Conservation (phyloP, 2,113 vertebrate species). For the Vireo altiloquus region DNA sequence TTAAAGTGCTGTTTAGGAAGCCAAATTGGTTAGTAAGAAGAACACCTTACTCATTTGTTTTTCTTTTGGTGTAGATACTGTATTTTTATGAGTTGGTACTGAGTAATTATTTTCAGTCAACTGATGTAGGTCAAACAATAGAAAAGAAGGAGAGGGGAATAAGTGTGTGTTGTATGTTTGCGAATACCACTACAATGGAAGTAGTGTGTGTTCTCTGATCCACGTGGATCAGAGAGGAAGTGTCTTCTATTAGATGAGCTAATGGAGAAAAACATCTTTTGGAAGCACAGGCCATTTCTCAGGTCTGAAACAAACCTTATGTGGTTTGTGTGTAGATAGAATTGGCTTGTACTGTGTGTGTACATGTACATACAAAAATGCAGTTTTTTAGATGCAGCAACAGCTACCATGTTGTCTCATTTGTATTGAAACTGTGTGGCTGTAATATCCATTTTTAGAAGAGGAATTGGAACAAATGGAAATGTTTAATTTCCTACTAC, state of each 20-base stretch:
- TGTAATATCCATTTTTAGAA: not conserved
- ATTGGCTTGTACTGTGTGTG: accelerated
- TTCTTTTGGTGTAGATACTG: not conserved
- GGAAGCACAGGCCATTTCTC: not conserved
- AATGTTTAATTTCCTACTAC: not conserved
- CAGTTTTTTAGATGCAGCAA: not conserved
- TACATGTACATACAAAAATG: accelerated
- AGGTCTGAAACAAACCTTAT: not conserved
- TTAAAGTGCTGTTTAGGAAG: not conserved
- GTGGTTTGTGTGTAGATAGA: not conserved
- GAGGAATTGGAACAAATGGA: not conserved
- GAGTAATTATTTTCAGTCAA: not conserved
- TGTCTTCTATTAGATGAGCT: not conserved
- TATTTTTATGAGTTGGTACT: not conserved
- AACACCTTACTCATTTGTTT: not conserved
- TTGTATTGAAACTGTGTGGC: not conserved
- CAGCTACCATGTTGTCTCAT: not conserved
- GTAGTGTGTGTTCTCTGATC: not conserved
- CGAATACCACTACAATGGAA: not conserved
- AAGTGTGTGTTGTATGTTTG: not conserved
- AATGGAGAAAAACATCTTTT: not conserved
- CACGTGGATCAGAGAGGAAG: not conserved
- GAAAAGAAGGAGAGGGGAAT: not conserved
- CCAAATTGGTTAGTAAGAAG: not conserved
- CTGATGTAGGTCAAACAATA: not conserved